Evolutionary conservation across 2,797 vertebrate species (phyloP).

Genomic region (Ciconia nigra): DNA sequence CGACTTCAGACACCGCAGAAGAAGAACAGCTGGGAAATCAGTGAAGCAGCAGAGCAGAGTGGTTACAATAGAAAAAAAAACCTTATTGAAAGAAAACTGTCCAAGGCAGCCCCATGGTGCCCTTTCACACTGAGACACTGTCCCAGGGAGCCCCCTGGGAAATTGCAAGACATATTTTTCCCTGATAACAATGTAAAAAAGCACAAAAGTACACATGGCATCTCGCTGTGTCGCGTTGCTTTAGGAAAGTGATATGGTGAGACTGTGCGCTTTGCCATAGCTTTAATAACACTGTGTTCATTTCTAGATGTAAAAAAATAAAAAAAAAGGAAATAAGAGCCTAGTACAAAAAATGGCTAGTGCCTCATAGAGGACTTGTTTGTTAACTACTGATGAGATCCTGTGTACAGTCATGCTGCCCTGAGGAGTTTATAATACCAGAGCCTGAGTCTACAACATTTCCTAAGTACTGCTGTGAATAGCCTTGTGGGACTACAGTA

Average conservation of each 20-base stretch:
- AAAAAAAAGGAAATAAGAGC: not conserved
- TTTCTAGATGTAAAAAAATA: not conserved
- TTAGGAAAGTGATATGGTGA: not conserved
- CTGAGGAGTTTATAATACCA: conserved; percentile 39
- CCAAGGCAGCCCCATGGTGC: conserved; percentile 58
- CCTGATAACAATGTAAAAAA: conserved; percentile 47
- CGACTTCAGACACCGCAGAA: conserved; percentile 32
- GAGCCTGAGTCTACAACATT: not conserved
- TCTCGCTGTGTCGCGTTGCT: not conserved
- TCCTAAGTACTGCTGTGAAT: conserved; percentile 28
- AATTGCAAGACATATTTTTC: conserved; percentile 50
- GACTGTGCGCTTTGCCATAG: accelerated
- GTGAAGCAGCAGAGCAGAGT: conserved; percentile 69
- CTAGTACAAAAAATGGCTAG: not conserved
- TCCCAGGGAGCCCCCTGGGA: conserved; percentile 48
- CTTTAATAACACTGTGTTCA: accelerated
- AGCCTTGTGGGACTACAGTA: conserved; percentile 46
- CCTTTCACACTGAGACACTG: conserved; percentile 56
- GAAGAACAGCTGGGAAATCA: conserved; percentile 71
- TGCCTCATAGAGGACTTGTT: conserved; percentile 31
- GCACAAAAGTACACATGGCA: not conserved
- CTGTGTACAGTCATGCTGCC: conserved; percentile 1
- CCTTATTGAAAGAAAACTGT: conserved; percentile 67
- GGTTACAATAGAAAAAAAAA: conserved; percentile 54
- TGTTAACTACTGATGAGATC: conserved; percentile 46